phyloP scores from a whole-genome alignment of 1,140 invertebrate genomes.

The Cotesia chilonis region DNA sequence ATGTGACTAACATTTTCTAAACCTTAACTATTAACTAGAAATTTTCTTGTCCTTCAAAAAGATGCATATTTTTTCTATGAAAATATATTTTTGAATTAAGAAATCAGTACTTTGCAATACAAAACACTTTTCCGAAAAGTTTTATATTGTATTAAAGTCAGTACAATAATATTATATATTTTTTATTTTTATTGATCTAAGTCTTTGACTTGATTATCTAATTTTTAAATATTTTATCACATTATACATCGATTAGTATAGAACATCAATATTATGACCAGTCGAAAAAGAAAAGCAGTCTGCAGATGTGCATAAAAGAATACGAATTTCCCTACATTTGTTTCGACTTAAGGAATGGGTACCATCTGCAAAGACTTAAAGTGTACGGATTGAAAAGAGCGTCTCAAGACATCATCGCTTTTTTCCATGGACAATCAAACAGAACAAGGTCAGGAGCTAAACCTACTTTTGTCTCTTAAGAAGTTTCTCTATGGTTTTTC shows the following conservation, averaged over 20 bases:
- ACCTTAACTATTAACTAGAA: too few relatives aligned
- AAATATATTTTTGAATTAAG: too few relatives aligned
- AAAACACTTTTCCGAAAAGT: too few relatives aligned
- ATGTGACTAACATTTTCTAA: too few relatives aligned
- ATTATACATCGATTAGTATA: background rate
- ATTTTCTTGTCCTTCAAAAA: too few relatives aligned
- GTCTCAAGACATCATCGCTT: background rate
- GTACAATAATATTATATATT: too few relatives aligned
- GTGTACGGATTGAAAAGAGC: conserved; percentile 35
- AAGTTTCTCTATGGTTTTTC: background rate
- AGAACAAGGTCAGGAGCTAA: background rate
- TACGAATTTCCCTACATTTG: conserved; percentile 48
- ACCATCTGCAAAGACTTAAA: conserved; percentile 61
- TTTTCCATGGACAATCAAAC: background rate
- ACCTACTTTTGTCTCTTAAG: background rate
- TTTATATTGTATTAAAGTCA: too few relatives aligned
- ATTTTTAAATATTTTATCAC: too few relatives aligned
- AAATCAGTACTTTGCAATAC: too few relatives aligned
- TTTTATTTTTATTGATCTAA: too few relatives aligned
- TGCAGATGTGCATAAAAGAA: conserved; percentile 14
- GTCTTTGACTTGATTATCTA: too few relatives aligned
- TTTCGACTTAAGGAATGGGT: conserved; percentile 47
- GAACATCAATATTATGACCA: background rate
- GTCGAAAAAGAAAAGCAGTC: background rate
- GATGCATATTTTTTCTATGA: too few relatives aligned